Percentiles rank a stretch among this genome's conserved stretches.
These are phyloP conservation scores for Macrochelys suwanniensis DNA, from an alignment of 2,797 vertebrate species.

Conservation along the genomic window DNA sequence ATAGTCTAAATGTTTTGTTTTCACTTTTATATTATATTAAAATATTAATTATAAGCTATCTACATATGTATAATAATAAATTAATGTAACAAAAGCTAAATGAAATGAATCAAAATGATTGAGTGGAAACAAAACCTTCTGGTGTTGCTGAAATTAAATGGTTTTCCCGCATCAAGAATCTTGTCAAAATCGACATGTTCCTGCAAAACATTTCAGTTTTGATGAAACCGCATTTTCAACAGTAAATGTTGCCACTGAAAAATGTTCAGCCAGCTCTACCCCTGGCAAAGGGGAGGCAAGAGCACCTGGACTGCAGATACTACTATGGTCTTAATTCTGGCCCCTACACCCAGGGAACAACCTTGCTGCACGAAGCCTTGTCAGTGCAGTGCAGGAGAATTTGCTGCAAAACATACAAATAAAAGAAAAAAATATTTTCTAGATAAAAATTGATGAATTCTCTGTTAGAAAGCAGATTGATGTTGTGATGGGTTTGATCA, in stretches of 20 bases:
- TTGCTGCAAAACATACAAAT: constrained; percentile 27
- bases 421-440: not conserved
- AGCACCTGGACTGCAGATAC: not conserved
- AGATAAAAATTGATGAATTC: constrained; percentile 52
- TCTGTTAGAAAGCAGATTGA: constrained; percentile 64
- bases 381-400: not conserved
- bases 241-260: not conserved
- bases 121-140: not conserved
- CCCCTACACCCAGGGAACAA: not conserved
- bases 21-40: not conserved
- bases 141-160: not conserved
- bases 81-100: not conserved
- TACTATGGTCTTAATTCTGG: not conserved
- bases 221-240: constrained; percentile 14
- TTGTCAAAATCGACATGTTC: not conserved
- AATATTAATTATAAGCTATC: not conserved
- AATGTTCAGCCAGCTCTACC: not conserved
- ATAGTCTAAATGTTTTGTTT: not conserved
- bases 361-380: not conserved
- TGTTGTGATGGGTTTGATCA: too few species aligned
- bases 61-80: not conserved
- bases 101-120: not conserved
- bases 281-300: not conserved
- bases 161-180: not conserved
- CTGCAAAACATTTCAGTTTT: not conserved